A percentile compares a stretch with the other conserved stretches of the same genome.
Conservation (phyloP, 2,888 invertebrate genomes). For the Cheilosia urbana region DNA sequence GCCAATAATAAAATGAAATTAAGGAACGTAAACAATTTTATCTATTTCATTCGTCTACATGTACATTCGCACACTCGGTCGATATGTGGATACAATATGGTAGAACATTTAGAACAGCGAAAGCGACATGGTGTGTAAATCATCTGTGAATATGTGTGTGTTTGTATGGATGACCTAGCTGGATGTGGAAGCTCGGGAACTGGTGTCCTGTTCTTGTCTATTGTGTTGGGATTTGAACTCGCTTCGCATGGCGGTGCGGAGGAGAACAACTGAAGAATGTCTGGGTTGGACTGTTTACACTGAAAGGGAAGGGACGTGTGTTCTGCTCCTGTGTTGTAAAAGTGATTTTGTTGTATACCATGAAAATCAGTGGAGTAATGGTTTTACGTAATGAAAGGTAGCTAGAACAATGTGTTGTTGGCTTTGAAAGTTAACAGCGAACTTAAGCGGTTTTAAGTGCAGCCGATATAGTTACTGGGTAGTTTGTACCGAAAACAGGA, state of each 20-base stretch:
- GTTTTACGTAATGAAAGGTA: too few species aligned
- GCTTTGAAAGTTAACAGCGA: too few species aligned
- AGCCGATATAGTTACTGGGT: too few species aligned
- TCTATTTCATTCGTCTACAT: constrained; percentile 39
- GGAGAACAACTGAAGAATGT: constrained; percentile 44
- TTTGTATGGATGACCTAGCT: constrained; percentile 69
- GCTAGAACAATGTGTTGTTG: too few species aligned
- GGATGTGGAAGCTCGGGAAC: constrained; percentile 41
- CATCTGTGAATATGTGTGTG: constrained; percentile 38
- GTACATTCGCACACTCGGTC: constrained; percentile 1
- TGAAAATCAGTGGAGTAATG: too few species aligned
- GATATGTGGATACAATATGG: neutral
- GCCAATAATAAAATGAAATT: constrained; percentile 75
- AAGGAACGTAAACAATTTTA: constrained; percentile 75
- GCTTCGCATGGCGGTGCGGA: neutral
- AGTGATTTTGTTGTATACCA: neutral
- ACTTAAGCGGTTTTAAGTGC: too few species aligned
- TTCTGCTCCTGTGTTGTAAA: neutral
- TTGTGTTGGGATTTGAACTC: constrained; percentile 47
- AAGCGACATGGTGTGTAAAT: constrained; percentile 53
- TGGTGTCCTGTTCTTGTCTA: constrained; percentile 66
- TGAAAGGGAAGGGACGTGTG: constrained; percentile 1
- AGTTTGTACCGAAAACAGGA: too few species aligned
- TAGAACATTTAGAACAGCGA: neutral
- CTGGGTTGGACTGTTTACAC: constrained; percentile 45